Base-by-base conservation (phyloP, 1,140 invertebrate species). In the Drosophila watanabei region DNA sequence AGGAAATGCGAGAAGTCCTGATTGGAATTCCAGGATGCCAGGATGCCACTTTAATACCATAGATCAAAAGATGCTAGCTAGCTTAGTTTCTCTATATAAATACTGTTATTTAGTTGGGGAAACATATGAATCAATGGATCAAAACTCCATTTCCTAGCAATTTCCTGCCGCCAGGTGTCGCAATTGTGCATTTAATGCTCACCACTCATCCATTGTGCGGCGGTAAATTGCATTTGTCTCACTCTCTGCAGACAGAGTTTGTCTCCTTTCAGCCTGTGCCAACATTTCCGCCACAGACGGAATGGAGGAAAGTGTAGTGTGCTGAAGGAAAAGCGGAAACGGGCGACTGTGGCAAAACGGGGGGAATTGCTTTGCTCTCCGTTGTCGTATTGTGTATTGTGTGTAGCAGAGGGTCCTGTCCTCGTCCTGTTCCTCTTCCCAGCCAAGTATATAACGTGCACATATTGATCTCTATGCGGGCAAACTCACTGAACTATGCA, bases 241-340 rank as follows among this genome's bases (percentile, higher is more conserved):
- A 32, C 70, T 72, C 57, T 60, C 35, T 30, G 54, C 14, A 11
- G 10, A 35, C 18, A 28, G 54, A 57, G 20, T 39, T 57, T 52
- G 46, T 41, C 64, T 63, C 65, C 48, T 65, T 49, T 63, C 63
- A 43, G 48, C 41, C 54, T 79, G 68, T 66, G 72, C 57, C 86
- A 82, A 88, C 75, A 90, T 85, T 90, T 89, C 85, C 85, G 86
- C 33, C 46, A 48, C 82, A 89, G 85, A 90, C 85, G 68, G 52
- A 49, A 51, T 62, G 69, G 77, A 70, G 76, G 71, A 59, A 64
- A 75, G 16, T 24, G 24, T 37, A 75, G 16, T 24, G 24, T 37
- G 49, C 24, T 16, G 16, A 20, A 24, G 52, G 54, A 59, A 45
- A 39, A 59, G 63, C 37, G 56, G 41, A 57, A 39, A 24, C 14